These are phyloP conservation scores for Papilio helenus DNA, from an alignment of 1,140 invertebrate genomes.

Conservation along the genomic window DNA sequence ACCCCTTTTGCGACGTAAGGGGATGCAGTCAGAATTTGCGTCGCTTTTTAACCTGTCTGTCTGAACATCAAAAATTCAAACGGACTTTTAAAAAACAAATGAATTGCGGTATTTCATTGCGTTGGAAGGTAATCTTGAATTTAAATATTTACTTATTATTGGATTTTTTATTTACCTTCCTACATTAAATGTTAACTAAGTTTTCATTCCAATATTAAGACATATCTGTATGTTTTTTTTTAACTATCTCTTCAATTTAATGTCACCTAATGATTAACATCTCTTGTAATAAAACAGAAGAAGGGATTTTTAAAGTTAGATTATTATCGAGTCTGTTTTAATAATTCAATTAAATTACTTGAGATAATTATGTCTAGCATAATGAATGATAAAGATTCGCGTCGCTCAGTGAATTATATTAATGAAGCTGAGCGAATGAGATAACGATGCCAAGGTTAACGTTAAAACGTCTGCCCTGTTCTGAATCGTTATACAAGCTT, in stretches of 20 bases:
- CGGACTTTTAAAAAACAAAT: not conserved
- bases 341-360: not conserved
- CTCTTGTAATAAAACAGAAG: no score
- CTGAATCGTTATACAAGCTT: slow-evolving; percentile 42
- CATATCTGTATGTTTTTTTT: no score
- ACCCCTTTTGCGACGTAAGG: slow-evolving; percentile 36
- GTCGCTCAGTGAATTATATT: slow-evolving; percentile 53
- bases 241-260: no score
- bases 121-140: no score
- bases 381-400: slow-evolving; percentile 39
- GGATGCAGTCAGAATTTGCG: slow-evolving; percentile 21
- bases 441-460: slow-evolving; percentile 60
- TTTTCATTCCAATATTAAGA: no score
- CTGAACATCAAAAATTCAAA: not conserved
- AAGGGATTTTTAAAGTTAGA: not conserved
- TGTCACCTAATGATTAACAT: no score
- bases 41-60: not conserved
- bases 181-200: no score
- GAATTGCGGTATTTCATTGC: no score
- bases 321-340: not conserved
- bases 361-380: slow-evolving; percentile 9
- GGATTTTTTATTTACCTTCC: no score
- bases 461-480: slow-evolving; percentile 37
- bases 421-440: slow-evolving; percentile 49
- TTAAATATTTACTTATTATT: no score